Base-by-base conservation (phyloP, 2,113 vertebrate species). In the Amblyopsis rosae region DNA sequence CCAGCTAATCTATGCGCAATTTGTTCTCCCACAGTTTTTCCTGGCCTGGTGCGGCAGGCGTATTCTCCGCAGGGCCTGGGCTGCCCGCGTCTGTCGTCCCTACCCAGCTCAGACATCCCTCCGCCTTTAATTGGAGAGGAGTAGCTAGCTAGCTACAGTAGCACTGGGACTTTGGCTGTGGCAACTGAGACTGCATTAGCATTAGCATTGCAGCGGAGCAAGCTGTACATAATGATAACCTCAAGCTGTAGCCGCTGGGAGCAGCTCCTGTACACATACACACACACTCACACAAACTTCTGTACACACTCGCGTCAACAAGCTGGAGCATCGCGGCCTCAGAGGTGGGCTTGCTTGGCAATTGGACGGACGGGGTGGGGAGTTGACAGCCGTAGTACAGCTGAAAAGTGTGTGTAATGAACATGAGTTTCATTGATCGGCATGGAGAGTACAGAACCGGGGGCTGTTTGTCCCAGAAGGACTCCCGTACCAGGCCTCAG, bases 341-440 rank as follows among this genome's bases (percentile, higher is more conserved):
- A 87, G 67, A 7, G 69, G 86, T 83, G 82, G 62, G 77, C 75
- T 77, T 80, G 62, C 72, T 71, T 8, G 33, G 62, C 67, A 67
- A 78, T 76, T 35, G 69, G 63, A 57, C 59, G 60, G 54, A 49
- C 70, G 48, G 53, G 51, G 26, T 10, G 55, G 47, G 26, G 62
- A 73, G 76, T 67, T 67, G 70, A 75, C 75, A 83, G 75, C 82
- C 63, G 75, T 72, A 73, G 65, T 82, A 84, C 71, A 71, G 70
- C 75, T 82, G 84, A 87, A 85, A 87, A 85, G 82, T 74, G 87
- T 81, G 83, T 82, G 87, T 90, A 91, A 92, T 90, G 86, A 92
- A 90, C 90, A 89, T 90, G 86, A 83, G 84, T 83, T 90, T 78
- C 86, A 90, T 90, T 93, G 90, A 92, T 93, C 83, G 87, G 76